Evolutionary conservation across 2,797 vertebrate species (phyloP).

Genomic region (Alfaro cultratus): DNA sequence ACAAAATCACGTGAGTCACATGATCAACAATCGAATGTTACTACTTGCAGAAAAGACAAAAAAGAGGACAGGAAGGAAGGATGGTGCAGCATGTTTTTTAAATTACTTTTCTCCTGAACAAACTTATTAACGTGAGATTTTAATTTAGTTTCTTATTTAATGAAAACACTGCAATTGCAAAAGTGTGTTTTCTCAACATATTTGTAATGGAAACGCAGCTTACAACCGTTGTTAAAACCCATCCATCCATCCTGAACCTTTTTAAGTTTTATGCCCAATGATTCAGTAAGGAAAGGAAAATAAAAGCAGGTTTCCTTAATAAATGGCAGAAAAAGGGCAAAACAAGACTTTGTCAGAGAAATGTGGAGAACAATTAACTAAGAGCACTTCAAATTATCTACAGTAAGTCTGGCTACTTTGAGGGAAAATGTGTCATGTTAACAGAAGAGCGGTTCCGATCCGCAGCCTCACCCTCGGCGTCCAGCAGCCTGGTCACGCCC

Average conservation of each 20-base stretch:
- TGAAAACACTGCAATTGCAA: too few species aligned
- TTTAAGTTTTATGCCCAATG: not conserved
- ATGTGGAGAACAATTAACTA: not conserved
- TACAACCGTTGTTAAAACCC: not conserved
- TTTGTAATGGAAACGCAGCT: too few species aligned
- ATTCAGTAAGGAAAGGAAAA: not conserved
- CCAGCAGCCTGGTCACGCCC: slow-evolving; percentile 93
- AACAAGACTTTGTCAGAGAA: not conserved
- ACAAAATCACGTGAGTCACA: too few species aligned
- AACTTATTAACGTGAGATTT: too few species aligned
- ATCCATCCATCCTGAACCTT: not conserved
- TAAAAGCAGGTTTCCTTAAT: not conserved
- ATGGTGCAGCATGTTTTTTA: too few species aligned
- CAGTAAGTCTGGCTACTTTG: not conserved
- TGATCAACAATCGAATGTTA: too few species aligned
- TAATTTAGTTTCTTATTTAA: too few species aligned
- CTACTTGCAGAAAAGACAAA: too few species aligned
- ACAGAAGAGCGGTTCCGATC: not conserved
- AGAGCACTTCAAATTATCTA: not conserved
- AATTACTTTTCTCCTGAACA: too few species aligned
- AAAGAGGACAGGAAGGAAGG: too few species aligned
- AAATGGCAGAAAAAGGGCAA: not conserved
- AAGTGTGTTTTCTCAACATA: too few species aligned
- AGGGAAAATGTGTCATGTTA: not conserved
- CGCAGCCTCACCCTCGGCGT: slow-evolving; percentile 89